phyloP scores from a whole-genome alignment of 2,113 vertebrate genomes.

The Rissa tridactyla region DNA sequence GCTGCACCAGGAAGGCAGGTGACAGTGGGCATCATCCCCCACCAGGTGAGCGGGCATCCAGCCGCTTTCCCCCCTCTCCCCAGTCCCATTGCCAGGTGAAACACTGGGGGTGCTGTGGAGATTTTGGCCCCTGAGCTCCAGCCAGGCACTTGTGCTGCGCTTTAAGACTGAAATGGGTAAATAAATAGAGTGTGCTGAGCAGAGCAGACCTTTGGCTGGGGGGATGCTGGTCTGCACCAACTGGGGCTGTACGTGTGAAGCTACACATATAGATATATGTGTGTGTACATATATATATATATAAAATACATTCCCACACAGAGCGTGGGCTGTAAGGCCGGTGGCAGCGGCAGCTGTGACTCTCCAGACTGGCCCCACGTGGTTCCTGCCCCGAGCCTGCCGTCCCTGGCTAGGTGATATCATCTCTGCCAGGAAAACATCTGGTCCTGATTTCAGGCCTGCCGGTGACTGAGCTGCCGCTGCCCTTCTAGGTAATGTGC shows the following conservation, averaged over 20 bases:
- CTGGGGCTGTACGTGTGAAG: background rate
- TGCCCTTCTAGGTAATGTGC: constrained; percentile 19
- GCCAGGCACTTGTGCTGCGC: rapidly evolving
- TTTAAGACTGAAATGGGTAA: background rate
- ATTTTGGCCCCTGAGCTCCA: background rate
- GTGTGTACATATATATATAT: background rate
- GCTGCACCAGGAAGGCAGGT: background rate
- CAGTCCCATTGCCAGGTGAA: background rate
- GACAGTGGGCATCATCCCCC: background rate
- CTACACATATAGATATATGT: background rate
- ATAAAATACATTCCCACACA: background rate
- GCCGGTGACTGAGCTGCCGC: rapidly evolving
- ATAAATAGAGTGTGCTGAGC: background rate
- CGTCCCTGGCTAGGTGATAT: background rate
- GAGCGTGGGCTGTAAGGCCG: background rate
- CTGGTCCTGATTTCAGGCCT: constrained; percentile 45
- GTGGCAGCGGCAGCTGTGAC: rapidly evolving
- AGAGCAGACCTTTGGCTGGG: background rate
- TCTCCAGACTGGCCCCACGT: background rate
- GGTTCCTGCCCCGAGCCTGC: background rate
- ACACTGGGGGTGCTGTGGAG: background rate
- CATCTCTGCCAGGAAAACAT: constrained; percentile 31
- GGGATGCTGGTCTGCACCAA: background rate
- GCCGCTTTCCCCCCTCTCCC: background rate
- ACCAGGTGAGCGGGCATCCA: background rate